phyloP scores from a whole-genome alignment of 2,113 vertebrate species.

The Microtus ochrogaster region DNA sequence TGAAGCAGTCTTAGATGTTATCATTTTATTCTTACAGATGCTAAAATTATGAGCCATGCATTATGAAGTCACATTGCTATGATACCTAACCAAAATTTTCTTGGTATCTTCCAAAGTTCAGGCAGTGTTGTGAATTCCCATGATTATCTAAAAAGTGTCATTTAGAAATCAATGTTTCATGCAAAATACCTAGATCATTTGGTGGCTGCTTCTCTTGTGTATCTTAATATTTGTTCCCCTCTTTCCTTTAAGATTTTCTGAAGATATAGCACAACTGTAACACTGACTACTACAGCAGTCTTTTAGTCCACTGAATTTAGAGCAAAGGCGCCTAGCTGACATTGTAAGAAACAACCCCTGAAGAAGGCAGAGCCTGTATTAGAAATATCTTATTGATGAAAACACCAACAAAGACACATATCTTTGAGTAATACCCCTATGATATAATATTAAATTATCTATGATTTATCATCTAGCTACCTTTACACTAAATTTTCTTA shows the following conservation, averaged over 20 bases:
- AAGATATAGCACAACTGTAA: not conserved
- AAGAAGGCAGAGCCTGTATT: not conserved
- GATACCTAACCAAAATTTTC: conserved; percentile 5
- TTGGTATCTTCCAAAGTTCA: conserved; percentile 1
- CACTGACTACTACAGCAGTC: not conserved
- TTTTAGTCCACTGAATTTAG: conserved; percentile 30
- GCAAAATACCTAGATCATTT: not conserved
- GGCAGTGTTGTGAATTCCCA: not conserved
- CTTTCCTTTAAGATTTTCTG: not conserved
- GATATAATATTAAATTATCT: not conserved
- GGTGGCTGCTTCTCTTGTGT: not conserved
- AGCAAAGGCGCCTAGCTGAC: not conserved
- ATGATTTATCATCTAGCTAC: conserved; percentile 27
- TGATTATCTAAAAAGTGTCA: conserved; percentile 22
- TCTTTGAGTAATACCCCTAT: not conserved
- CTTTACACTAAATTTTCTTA: conserved; percentile 10
- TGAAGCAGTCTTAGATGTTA: not conserved
- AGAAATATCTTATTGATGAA: not conserved
- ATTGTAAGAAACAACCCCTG: not conserved
- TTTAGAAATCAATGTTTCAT: not conserved
- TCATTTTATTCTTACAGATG: conserved; percentile 28
- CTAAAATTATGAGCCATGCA: not conserved
- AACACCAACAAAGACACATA: not conserved
- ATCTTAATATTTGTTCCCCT: not conserved
- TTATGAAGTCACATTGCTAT: not conserved